Conservation (phyloP, 2,797 vertebrate genomes). For the Hypotaenidia okinawae region DNA sequence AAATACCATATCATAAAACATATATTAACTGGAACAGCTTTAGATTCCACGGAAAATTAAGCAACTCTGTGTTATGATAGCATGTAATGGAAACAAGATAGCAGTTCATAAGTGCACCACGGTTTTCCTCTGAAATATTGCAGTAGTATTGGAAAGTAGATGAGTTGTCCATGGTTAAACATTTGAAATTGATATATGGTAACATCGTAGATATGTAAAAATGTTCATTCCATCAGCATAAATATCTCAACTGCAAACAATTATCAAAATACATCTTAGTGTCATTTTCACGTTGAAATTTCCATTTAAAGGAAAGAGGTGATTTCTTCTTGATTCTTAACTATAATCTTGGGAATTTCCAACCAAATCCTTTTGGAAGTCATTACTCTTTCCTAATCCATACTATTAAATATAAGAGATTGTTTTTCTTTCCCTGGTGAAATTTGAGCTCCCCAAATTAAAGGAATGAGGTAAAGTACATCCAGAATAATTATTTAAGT, state of each 20-base stretch:
- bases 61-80: neutral
- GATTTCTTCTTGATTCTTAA: neutral
- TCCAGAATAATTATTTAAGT: neutral
- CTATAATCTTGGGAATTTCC: neutral
- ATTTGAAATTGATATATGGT: neutral
- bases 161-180: neutral
- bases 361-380: neutral
- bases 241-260: neutral
- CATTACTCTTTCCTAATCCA: neutral
- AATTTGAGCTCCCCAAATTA: neutral
- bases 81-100: neutral
- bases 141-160: neutral
- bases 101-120: neutral
- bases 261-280: neutral
- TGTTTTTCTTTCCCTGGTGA: neutral
- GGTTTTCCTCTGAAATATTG: neutral
- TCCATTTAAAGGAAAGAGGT: neutral
- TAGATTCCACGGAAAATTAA: neutral
- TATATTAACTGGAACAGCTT: neutral
- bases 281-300: neutral
- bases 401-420: neutral
- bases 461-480: neutral
- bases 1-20: neutral
- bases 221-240: neutral
- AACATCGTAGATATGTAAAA: neutral